Evolutionary conservation across 2,888 invertebrate genomes (phyloP).

Genomic region (Anoncus sp.): DNA sequence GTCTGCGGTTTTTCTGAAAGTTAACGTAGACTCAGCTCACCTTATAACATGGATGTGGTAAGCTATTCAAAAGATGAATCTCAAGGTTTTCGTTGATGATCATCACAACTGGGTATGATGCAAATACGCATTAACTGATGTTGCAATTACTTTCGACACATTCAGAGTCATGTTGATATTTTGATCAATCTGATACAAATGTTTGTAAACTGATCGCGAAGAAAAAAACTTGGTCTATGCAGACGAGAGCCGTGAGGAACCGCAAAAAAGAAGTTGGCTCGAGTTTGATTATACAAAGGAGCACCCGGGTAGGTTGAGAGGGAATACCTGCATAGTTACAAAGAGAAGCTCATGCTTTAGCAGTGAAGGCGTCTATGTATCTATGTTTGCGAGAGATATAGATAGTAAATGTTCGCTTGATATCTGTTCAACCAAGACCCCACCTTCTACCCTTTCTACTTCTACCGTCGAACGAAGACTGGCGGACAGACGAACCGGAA

Average conservation of each 20-base stretch:
- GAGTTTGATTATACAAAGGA: constrained; percentile 63
- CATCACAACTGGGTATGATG: neutral
- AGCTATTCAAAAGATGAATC: neutral
- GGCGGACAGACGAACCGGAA: constrained; percentile 10
- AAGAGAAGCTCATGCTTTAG: constrained; percentile 29
- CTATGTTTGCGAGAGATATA: neutral
- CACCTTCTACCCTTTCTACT: constrained; percentile 39
- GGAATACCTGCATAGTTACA: constrained; percentile 58
- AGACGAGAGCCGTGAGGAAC: constrained; percentile 26
- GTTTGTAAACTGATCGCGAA: neutral
- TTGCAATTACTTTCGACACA: neutral
- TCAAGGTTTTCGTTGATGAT: neutral
- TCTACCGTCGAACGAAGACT: constrained; percentile 30
- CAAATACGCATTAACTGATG: neutral
- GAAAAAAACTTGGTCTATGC: neutral
- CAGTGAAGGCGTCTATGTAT: constrained; percentile 36
- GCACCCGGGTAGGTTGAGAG: constrained; percentile 40
- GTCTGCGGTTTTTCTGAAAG: neutral
- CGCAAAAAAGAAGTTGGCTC: constrained; percentile 56
- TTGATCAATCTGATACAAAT: neutral
- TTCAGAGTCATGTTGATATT: neutral
- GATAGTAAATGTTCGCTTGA: constrained; percentile 41
- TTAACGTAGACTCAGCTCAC: neutral
- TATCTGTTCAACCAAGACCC: constrained; percentile 16
- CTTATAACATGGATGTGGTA: neutral